These are phyloP conservation scores for Portevinia maculata DNA, from an alignment of 2,888 invertebrate species.

Conservation along the genomic window DNA sequence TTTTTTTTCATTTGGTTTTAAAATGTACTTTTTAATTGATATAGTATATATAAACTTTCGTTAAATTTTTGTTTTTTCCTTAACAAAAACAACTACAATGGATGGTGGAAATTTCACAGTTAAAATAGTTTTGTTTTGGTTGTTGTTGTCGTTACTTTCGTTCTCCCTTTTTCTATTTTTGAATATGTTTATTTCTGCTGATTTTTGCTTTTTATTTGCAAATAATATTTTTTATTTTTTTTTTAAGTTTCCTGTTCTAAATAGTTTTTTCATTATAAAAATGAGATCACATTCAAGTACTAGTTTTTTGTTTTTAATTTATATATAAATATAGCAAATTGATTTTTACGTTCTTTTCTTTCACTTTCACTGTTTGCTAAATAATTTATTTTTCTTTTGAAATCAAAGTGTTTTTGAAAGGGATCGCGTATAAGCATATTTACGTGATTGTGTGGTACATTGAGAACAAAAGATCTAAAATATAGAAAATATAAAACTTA, in stretches of 20 bases:
- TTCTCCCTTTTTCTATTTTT: constrained; percentile 45
- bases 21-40: constrained; percentile 56
- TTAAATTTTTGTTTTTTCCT: constrained; percentile 49
- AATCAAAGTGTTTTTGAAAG: constrained; percentile 36
- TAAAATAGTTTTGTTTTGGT: constrained; percentile 71
- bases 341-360: constrained; percentile 40
- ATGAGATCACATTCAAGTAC: constrained; percentile 75
- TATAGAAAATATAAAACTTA: constrained; percentile 20
- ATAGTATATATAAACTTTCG: constrained; percentile 69
- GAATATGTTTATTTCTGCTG: constrained; percentile 61
- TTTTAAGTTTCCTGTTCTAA: constrained; percentile 64
- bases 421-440: no score
- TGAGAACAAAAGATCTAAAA: constrained; percentile 19
- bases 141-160: constrained; percentile 40
- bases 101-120: constrained; percentile 74
- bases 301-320: constrained; percentile 58
- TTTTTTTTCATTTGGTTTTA: constrained; percentile 32
- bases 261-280: constrained; percentile 74
- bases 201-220: constrained; percentile 36
- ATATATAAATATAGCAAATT: constrained; percentile 65
- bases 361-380: constrained; percentile 45
- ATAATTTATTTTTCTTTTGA: constrained; percentile 27
- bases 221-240: constrained; percentile 33
- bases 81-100: constrained; percentile 71
- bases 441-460: constrained; percentile 14